Percentiles rank a stretch among this genome's conserved stretches.
Evolutionary conservation across 2,797 vertebrate genomes (phyloP).

Genomic region (Eulemur coronatus): DNA sequence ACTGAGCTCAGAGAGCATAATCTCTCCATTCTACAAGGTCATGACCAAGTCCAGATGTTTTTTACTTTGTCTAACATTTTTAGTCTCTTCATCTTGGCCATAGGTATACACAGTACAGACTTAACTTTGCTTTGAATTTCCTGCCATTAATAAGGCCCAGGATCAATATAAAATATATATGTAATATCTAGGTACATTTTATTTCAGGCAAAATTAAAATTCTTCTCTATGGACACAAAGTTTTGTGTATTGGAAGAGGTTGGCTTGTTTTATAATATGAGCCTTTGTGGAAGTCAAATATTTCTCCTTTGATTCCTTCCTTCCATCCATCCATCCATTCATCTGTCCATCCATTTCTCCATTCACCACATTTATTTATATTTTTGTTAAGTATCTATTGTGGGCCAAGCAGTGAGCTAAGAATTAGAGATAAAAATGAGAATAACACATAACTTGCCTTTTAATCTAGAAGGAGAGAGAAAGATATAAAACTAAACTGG

Average conservation of each 20-base stretch:
- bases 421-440: conserved; percentile 21
- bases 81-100: not conserved
- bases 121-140: conserved; percentile 40
- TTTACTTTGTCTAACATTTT: conserved; percentile 26
- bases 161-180: not conserved
- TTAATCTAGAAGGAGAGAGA: not conserved
- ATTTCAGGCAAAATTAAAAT: not conserved
- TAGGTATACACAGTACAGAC: not conserved
- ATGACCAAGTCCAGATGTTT: conserved; percentile 14
- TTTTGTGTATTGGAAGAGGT: not conserved
- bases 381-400: not conserved
- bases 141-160: conserved; percentile 18
- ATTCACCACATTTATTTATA: not conserved
- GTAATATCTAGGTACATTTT: conserved; percentile 20
- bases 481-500: not conserved
- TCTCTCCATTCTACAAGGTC: conserved; percentile 40
- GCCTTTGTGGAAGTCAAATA: not conserved
- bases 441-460: not conserved
- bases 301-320: not conserved
- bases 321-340: not conserved
- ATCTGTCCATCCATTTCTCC: not conserved
- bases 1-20: not conserved
- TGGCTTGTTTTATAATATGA: not conserved
- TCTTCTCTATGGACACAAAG: not conserved
- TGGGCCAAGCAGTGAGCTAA: not conserved